A percentile compares a stretch with the other conserved stretches of the same genome.
phyloP scores from a whole-genome alignment of 2,888 invertebrate genomes.

The Dryobota labecula region DNA sequence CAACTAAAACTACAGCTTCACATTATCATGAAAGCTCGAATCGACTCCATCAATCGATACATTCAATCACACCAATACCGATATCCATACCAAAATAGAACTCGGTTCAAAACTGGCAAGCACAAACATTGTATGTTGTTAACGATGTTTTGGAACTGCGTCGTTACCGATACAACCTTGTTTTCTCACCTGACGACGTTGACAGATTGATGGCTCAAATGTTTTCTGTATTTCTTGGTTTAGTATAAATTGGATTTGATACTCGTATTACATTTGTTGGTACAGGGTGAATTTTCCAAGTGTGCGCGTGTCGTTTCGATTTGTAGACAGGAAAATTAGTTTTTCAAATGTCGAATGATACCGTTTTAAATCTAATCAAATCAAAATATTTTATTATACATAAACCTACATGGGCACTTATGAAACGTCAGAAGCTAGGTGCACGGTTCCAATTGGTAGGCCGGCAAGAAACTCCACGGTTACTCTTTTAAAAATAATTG shows the following conservation, averaged over 20 bases:
- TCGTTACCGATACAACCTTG: not conserved
- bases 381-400: too few relatives aligned
- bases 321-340: too few relatives aligned
- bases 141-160: constrained; percentile 27
- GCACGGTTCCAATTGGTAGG: too few relatives aligned
- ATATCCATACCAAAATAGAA: not conserved
- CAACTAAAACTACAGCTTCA: not conserved
- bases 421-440: too few relatives aligned
- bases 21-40: not conserved
- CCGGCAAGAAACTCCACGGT: too few relatives aligned
- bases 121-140: constrained; percentile 33
- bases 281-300: too few relatives aligned
- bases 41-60: not conserved
- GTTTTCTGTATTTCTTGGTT: constrained; percentile 20
- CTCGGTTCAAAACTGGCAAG: constrained; percentile 7
- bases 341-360: too few relatives aligned
- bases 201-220: constrained; percentile 23
- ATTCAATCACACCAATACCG: not conserved
- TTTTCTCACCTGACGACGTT: constrained; percentile 22
- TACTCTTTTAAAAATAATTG: too few relatives aligned
- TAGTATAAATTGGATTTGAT: not conserved
- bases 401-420: too few relatives aligned
- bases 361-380: too few relatives aligned
- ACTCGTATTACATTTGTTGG: too few relatives aligned
- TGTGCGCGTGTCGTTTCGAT: too few relatives aligned